phyloP scores from a whole-genome alignment of 2,888 invertebrate genomes.

The Ganaspis brasiliensis region DNA sequence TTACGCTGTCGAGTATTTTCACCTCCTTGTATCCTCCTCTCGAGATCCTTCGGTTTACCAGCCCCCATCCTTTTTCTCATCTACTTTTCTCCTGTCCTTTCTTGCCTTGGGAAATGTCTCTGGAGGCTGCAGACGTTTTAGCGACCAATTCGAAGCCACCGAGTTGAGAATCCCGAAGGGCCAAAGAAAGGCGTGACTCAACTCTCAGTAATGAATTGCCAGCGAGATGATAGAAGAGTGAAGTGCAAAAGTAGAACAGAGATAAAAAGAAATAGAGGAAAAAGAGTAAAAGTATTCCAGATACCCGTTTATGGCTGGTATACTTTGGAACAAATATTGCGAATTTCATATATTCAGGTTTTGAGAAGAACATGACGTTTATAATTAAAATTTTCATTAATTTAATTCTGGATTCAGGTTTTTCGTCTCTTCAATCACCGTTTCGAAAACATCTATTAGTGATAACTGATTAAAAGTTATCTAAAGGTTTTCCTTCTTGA shows the following conservation, averaged over 20 bases:
- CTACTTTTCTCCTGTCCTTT: constrained; percentile 33
- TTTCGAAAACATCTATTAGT: too few relatives aligned
- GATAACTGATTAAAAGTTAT: too few relatives aligned
- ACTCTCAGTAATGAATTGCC: constrained; percentile 71
- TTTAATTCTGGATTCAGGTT: too few relatives aligned
- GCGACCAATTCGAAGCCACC: constrained; percentile 57
- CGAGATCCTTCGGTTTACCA: constrained; percentile 30
- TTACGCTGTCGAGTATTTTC: constrained; percentile 50
- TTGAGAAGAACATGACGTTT: neutral
- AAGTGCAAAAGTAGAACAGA: constrained; percentile 48
- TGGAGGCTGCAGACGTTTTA: constrained; percentile 56
- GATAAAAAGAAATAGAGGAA: constrained; percentile 52
- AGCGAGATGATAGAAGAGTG: constrained; percentile 65
- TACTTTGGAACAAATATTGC: neutral
- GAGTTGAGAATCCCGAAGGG: constrained; percentile 60
- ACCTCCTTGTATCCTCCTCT: constrained; percentile 44
- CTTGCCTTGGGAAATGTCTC: constrained; percentile 56
- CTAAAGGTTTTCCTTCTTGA: too few relatives aligned
- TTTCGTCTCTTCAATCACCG: too few relatives aligned
- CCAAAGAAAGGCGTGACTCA: constrained; percentile 66
- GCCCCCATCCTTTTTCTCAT: constrained; percentile 42
- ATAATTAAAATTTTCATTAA: too few relatives aligned
- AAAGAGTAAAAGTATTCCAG: constrained; percentile 43
- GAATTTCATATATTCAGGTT: constrained; percentile 2
- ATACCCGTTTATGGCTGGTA: constrained; percentile 12